Conservation (phyloP, 1,140 invertebrate species). For the Drosophila repletoides region DNA sequence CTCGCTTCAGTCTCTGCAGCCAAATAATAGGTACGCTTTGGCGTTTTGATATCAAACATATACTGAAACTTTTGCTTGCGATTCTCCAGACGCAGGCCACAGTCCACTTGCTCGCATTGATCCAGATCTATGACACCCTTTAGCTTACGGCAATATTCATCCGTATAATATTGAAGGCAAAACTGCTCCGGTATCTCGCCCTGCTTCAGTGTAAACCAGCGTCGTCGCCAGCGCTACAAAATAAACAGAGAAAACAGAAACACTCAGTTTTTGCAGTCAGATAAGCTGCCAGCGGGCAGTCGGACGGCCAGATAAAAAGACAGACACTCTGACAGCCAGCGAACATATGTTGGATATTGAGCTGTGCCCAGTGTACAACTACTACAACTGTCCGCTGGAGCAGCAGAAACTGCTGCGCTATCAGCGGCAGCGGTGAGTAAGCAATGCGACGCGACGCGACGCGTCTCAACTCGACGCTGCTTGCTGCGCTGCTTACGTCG, state of each 20-base stretch:
- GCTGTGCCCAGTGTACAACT: background rate
- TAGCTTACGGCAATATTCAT: conserved; percentile 91
- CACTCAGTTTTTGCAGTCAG: conserved; percentile 4
- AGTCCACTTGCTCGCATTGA: conserved; percentile 97
- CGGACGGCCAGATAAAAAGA: background rate
- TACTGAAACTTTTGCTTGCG: conserved; percentile 91
- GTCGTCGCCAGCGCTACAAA: conserved; percentile 94
- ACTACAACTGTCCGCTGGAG: no score
- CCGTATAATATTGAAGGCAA: conserved; percentile 96
- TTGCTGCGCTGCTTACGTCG: background rate
- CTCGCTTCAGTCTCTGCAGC: conserved; percentile 94
- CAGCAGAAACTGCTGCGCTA: conserved; percentile 1
- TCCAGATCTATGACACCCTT: conserved; percentile 97
- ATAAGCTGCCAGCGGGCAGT: conserved; percentile 7
- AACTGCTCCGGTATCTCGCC: conserved; percentile 96
- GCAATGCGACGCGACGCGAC: conserved; percentile 18
- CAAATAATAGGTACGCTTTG: conserved; percentile 94
- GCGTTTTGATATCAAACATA: conserved; percentile 95
- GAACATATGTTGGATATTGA: conserved; percentile 21
- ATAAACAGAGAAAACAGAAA: conserved; percentile 45
- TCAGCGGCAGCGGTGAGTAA: conserved; percentile 17
- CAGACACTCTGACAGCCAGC: background rate
- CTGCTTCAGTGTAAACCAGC: conserved; percentile 96
- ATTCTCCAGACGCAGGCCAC: conserved; percentile 91
- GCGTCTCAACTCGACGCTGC: conserved; percentile 15